Conservation (phyloP, 2,113 vertebrate genomes). For the Spermophilus dauricus region DNA sequence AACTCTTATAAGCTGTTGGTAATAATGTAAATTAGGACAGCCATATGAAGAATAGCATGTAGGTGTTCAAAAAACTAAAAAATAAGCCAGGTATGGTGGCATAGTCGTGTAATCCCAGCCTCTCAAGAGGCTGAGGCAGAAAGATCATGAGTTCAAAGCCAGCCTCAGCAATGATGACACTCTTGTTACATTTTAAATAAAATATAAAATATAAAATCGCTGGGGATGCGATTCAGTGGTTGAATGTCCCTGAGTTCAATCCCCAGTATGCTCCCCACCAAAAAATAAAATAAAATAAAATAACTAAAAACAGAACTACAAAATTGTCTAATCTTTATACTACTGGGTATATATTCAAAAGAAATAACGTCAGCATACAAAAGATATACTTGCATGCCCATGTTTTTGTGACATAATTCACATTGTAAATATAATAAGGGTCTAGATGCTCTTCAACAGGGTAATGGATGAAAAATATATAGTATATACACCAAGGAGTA, state of each 20-base stretch:
- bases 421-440: too few relatives aligned
- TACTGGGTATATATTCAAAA: background rate
- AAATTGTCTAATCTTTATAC: background rate
- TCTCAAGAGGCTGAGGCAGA: too few relatives aligned
- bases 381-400: background rate
- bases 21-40: background rate
- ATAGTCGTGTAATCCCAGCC: too few relatives aligned
- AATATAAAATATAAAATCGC: too few relatives aligned
- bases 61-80: background rate
- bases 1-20: background rate
- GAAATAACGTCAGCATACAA: background rate
- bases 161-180: too few relatives aligned
- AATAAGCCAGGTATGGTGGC: background rate
- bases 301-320: background rate
- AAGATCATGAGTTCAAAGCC: too few relatives aligned
- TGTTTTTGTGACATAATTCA: background rate
- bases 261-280: too few relatives aligned
- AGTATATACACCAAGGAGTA: background rate
- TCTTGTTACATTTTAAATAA: too few relatives aligned
- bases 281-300: background rate
- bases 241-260: too few relatives aligned
- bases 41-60: background rate
- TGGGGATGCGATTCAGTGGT: too few relatives aligned
- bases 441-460: too few relatives aligned
- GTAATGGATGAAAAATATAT: background rate